Evolutionary conservation across 2,888 invertebrate species (phyloP), one percentile per base, ranked within the genome.

Genomic region (Plusia festucae): DNA sequence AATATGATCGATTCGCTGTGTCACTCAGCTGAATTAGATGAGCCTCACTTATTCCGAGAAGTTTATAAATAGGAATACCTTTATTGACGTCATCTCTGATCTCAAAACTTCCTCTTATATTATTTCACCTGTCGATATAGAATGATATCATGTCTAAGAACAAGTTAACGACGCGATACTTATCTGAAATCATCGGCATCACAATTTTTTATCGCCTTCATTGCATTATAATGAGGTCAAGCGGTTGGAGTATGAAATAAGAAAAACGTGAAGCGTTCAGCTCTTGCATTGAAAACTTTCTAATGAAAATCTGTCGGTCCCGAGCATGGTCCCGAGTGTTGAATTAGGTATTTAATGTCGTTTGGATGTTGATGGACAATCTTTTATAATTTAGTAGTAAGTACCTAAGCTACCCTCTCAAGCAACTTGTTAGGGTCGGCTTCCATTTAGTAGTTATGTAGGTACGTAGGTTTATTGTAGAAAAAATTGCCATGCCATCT

Each of bases 231-330:
- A 54, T 55, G 59, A 57, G 73, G 77, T 76, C 73, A 72, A 30
- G 1, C 40, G 3, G 40, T n/a, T 15, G 5, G 40, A 32, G 49
- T n/a, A 67, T 30, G n/a, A 60, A 46, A 63, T 60, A 56, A 60
- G 20, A 66, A 57, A 60, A 66, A 67, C 53, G 51, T 24, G 44
- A 60, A 63, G 18, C 57, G 55, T 53, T 56, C 16, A 22, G 32
- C 52, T 51, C 58, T 57, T 60, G 58, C 62, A 58, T 53, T 72
- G 62, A 60, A 56, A 61, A 71, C 79, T 80, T 79, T 80, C 77
- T 69, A 79, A 64, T 71, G 27, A 65, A 68, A 72, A 83, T 24
- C 53, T 20, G 9, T 18, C 57, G 53, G 27, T 30, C 49, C 32
- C 15, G 13, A 34, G 34, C 15, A n/a, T n/a, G n/a, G 40, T 40